A percentile compares a stretch with the other conserved stretches of the same genome.
Conservation (phyloP, 2,888 invertebrate species). For the Platypus cylindrus region DNA sequence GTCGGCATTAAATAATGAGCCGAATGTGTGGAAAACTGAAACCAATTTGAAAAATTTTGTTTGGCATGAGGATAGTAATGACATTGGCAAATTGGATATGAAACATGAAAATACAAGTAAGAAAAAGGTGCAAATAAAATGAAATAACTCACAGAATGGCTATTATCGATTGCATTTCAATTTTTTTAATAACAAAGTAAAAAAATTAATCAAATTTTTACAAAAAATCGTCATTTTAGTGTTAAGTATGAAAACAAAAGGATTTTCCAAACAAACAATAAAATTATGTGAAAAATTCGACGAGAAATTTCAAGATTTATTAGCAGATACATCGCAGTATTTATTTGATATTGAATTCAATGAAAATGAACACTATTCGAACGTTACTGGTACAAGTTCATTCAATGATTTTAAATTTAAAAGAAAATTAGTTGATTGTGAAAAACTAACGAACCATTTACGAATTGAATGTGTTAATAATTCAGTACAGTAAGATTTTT, state of each 20-base stretch:
- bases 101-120: constrained; percentile 30
- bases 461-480: constrained; percentile 38
- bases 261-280: constrained; percentile 62
- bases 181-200: too few species aligned
- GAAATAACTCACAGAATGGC: too few species aligned
- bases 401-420: constrained; percentile 25
- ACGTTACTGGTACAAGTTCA: constrained; percentile 17
- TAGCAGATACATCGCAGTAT: constrained; percentile 57
- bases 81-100: constrained; percentile 36
- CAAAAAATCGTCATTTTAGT: constrained; percentile 18
- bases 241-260: constrained; percentile 65
- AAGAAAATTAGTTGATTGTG: constrained; percentile 35
- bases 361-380: too few species aligned
- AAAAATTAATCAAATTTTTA: too few species aligned
- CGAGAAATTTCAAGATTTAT: constrained; percentile 44
- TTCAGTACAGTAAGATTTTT: constrained; percentile 36
- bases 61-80: constrained; percentile 56
- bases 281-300: constrained; percentile 56
- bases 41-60: constrained; percentile 55
- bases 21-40: constrained; percentile 18
- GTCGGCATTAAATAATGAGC: constrained; percentile 22
- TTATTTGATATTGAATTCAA: constrained; percentile 42
- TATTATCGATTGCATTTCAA: too few species aligned
- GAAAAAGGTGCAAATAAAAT: too few species aligned
- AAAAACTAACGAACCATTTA: constrained; percentile 40